A percentile compares a stretch with the other conserved stretches of the same genome.
phyloP scores from a whole-genome alignment of 2,797 vertebrate genomes.

The Urosaurus nigricauda region DNA sequence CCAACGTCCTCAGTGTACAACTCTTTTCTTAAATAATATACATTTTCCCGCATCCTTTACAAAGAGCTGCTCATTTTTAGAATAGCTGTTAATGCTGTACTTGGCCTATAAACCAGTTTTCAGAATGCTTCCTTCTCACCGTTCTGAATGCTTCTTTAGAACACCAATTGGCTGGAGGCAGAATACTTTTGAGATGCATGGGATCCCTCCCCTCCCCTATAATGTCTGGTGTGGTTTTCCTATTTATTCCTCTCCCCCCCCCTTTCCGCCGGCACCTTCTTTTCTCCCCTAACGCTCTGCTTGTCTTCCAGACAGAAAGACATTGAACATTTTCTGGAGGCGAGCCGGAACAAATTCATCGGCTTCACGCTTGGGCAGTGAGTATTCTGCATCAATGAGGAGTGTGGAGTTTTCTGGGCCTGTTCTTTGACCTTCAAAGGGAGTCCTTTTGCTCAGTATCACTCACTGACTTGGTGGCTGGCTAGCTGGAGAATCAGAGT shows the following conservation, averaged over 20 bases:
- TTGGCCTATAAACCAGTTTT: neutral
- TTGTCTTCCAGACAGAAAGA: constrained; percentile 90
- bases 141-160: rapidly evolving
- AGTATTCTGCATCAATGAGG: constrained; percentile 56
- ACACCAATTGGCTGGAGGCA: rapidly evolving
- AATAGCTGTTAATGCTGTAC: rapidly evolving
- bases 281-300: neutral
- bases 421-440: no score
- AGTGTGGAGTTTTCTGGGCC: neutral
- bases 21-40: no score
- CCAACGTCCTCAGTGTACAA: no score
- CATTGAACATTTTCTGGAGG: constrained; percentile 96
- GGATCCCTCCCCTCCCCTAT: rapidly evolving
- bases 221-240: neutral
- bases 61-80: no score
- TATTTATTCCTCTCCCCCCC: neutral
- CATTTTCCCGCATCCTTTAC: no score
- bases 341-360: constrained; percentile 97
- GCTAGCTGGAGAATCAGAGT: neutral
- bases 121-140: neutral
- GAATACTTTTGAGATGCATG: no score
- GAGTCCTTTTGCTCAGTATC: no score
- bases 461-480: rapidly evolving
- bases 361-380: constrained; percentile 96
- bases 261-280: neutral